phyloP scores from a whole-genome alignment of 2,888 invertebrate species.

The Platycnemis pennipes region DNA sequence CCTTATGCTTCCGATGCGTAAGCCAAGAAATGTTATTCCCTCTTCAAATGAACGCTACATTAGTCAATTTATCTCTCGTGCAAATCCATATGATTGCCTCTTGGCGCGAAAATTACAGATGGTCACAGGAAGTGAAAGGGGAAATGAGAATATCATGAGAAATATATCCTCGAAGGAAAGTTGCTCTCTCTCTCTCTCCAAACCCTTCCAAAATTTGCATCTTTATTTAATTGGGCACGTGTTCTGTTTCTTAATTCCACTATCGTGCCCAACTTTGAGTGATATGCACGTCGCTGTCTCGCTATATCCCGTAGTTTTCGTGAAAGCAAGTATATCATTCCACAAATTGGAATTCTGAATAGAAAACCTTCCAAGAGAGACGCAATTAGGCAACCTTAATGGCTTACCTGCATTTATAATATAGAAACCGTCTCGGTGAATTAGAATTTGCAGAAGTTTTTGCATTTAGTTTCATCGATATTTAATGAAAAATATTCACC shows the following conservation, averaged over 20 bases:
- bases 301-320: not conserved
- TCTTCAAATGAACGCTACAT: not conserved
- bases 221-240: not conserved
- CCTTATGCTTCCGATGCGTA: too few relatives aligned
- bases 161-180: not conserved
- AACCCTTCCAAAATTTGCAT: not conserved
- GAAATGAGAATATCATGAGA: not conserved
- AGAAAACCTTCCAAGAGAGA: not conserved
- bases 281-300: not conserved
- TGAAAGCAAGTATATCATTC: not conserved
- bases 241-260: not conserved
- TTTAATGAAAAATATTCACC: too few relatives aligned
- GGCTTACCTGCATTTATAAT: too few relatives aligned
- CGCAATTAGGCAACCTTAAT: not conserved
- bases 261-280: not conserved
- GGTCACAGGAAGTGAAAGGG: not conserved
- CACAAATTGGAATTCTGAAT: not conserved
- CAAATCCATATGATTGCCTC: not conserved
- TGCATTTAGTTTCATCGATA: too few relatives aligned
- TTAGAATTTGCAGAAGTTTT: too few relatives aligned
- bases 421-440: too few relatives aligned
- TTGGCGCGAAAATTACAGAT: not conserved
- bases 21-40: not conserved
- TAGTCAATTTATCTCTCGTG: not conserved
- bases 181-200: not conserved